Evolutionary conservation across 2,113 vertebrate species (phyloP), one percentile per base, ranked within the genome.

Genomic region (Muntiacus muntjak): DNA sequence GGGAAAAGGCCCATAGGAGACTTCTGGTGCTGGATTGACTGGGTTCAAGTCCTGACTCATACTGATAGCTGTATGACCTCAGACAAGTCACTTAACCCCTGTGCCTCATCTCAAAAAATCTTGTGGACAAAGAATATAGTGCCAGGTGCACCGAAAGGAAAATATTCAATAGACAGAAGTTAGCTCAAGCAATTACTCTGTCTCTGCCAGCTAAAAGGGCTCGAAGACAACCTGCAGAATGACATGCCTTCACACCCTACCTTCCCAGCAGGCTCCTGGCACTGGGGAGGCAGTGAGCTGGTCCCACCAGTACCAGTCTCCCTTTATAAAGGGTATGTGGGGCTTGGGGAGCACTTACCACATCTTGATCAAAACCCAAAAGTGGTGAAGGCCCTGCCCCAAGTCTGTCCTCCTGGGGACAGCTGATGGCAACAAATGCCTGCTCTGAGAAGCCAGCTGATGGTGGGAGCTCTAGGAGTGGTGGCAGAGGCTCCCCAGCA

Each of bases 231-330:
- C 89, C 83, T 87, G 89, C 60, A 47, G 76, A 94, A 93, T 91
- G 23, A 57, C 57, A 87, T 74, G 33, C n/a, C 81, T 26, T 87
- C 82, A 83, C 82, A 55, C 30, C 97, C 97, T 97, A 98, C 98
- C 98, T 98, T 98, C 98, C 74, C 92, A 92, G 89, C 74, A 9
- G 87, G 92, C 89, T 97, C 62, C 87, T 90, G 96, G 94, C 93
- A 97, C 97, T 87, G 93, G 83, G 83, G 79, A 97, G 92, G 85
- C 40, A 5, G 84, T 55, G 60, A 91, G 71, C 45, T 87, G 87
- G 84, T 96, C 92, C 89, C 78, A 55, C 91, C 96, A 89, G 96
- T 89, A 86, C 88, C 86, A 92, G 93, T 79, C 83, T 97, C 94
- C 91, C 79, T 97, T 96, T 98, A 92, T 40, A 87, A 89, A 89